phyloP scores from a whole-genome alignment of 2,113 vertebrate genomes.

The Dasyprocta punctata region DNA sequence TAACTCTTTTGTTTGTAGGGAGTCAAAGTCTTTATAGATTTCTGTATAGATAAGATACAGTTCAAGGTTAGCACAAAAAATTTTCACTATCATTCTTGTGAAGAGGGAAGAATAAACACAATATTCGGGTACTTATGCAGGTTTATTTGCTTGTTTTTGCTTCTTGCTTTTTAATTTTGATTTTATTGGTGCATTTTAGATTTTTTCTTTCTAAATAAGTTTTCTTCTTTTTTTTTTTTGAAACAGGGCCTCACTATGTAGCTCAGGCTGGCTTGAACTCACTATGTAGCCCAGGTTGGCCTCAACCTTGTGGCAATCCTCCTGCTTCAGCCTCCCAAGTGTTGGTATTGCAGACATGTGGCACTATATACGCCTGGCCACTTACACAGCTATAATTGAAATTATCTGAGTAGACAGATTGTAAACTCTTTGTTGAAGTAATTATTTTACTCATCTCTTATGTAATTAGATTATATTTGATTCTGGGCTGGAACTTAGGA shows the following conservation, averaged over 20 bases:
- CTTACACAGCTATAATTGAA: neutral
- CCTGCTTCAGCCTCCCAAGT: neutral
- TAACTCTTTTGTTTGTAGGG: neutral
- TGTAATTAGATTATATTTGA: neutral
- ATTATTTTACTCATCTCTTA: constrained; percentile 5
- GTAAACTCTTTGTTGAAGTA: neutral
- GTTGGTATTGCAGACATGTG: neutral
- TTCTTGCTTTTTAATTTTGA: neutral
- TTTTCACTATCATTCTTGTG: neutral
- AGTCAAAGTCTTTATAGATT: neutral
- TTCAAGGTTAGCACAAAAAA: neutral
- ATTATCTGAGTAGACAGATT: neutral
- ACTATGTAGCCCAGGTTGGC: neutral
- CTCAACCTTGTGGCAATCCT: neutral
- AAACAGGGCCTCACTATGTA: neutral
- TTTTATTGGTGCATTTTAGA: neutral
- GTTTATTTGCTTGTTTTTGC: neutral
- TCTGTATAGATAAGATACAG: neutral
- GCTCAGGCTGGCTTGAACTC: neutral
- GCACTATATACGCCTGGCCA: neutral
- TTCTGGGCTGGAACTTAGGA: neutral
- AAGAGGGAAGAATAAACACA: neutral
- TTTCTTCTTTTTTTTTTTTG: neutral
- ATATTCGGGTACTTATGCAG: neutral
- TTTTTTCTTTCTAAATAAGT: neutral